A percentile compares a stretch with the other conserved stretches of the same genome.
These are phyloP conservation scores for Hyles lineata DNA, from an alignment of 2,888 invertebrate species.

Conservation along the genomic window DNA sequence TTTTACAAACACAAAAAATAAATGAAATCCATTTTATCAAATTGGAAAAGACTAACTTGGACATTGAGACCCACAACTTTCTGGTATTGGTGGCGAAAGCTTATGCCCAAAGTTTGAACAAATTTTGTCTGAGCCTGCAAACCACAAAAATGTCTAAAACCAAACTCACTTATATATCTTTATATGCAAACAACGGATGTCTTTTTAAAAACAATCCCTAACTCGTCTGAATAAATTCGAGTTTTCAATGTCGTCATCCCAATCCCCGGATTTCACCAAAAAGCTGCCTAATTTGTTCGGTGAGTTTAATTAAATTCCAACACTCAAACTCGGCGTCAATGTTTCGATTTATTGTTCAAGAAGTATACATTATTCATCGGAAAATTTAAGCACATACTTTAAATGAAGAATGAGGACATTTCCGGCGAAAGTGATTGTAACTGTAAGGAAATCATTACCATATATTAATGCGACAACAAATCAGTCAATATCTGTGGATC, in stretches of 20 bases:
- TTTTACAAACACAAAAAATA: no score
- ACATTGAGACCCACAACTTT: background rate
- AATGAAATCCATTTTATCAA: no score
- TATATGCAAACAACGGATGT: background rate
- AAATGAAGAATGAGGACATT: constrained; percentile 6
- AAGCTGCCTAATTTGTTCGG: constrained; percentile 26
- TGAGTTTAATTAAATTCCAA: constrained; percentile 31
- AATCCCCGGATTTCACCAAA: background rate
- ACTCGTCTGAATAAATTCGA: background rate
- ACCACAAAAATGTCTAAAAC: background rate
- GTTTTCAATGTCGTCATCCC: background rate
- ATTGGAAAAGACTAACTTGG: no score
- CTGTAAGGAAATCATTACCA: constrained; percentile 16
- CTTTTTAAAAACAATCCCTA: background rate
- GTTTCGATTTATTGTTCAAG: constrained; percentile 25
- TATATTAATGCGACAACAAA: background rate
- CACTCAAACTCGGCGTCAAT: constrained; percentile 20
- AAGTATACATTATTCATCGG: constrained; percentile 23
- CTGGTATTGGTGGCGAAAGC: background rate
- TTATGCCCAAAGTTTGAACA: background rate
- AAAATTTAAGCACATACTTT: constrained; percentile 16
- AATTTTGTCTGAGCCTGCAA: background rate
- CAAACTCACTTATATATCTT: background rate
- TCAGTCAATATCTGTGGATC: background rate
- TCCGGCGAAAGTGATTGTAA: background rate